Base-by-base conservation (phyloP, 2,113 vertebrate genomes). In the Condylura cristata region DNA sequence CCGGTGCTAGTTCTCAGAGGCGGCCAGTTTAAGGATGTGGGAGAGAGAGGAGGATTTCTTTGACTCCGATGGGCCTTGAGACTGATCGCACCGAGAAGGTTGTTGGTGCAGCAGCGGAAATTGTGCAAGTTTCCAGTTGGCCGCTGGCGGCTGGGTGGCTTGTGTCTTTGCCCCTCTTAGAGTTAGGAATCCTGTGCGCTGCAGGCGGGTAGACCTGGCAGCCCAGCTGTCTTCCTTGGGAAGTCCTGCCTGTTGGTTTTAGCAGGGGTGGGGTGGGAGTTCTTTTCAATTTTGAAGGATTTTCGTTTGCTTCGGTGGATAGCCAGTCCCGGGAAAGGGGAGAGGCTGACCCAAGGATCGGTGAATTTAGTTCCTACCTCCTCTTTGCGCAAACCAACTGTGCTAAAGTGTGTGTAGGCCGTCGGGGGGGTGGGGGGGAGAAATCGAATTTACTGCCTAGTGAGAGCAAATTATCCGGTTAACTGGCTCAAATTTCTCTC, bases 391-490 rank as follows among this genome's bases (percentile, higher is more conserved):
- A 10, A 91, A 85, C 66, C 66, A 76, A 83, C 86, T 90, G 89
- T 76, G 44, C 65, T 90, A 83, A 71, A 76, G 32, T 79, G 58
- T 61, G 75, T 87, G 56, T 91, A 87, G 46, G 76, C 7, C 3
- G 51, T 92, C 86, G 89, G 95, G 30, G 63, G 18, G 34, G 41
- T n/a, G n/a, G n/a, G n/a, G n/a, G n/a, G 79, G 95, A 96, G 92
- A 90, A 89, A 95, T 44, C 60, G 66, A 95, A 97, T 96, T 96
- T 96, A 61, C 92, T 95, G 61, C 92, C 90, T 95, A 87, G 65
- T 96, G 95, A 96, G 96, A 95, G 71, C 80, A 95, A 97, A 97
- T 95, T 97, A 95, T 96, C 93, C 51, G 61, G 76, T 95, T 96
- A 96, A 97, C 96, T 96, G 93, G 90, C 88, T 94, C 93, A 93